These are phyloP conservation scores for Melanchra persicariae DNA, from an alignment of 2,888 invertebrate genomes.

Conservation along the genomic window DNA sequence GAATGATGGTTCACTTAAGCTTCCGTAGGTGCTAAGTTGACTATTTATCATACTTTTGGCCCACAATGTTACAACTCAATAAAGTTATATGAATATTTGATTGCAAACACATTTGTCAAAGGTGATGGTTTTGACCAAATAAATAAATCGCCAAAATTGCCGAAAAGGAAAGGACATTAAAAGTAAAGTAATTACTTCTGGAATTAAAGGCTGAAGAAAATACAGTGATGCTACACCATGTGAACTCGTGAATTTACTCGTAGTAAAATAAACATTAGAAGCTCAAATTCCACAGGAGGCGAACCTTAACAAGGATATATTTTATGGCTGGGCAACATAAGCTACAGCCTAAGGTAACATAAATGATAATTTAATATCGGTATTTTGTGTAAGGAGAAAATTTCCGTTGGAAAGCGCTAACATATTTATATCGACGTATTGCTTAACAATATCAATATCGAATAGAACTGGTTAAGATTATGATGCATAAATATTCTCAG, in stretches of 20 bases:
- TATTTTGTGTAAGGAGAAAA: slow-evolving; percentile 48
- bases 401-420: slow-evolving; percentile 47
- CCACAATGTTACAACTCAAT: slow-evolving; percentile 25
- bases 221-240: not conserved
- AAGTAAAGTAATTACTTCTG: not conserved
- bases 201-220: not conserved
- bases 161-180: not conserved
- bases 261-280: slow-evolving; percentile 20
- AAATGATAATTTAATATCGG: slow-evolving; percentile 61
- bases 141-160: not conserved
- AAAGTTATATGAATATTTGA: slow-evolving; percentile 26
- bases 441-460: slow-evolving; percentile 53
- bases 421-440: slow-evolving; percentile 56
- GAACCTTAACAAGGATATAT: slow-evolving; percentile 40
- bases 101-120: slow-evolving; percentile 9
- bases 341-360: slow-evolving; percentile 37
- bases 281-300: slow-evolving; percentile 19
- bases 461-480: slow-evolving; percentile 52
- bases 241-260: not conserved
- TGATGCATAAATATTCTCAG: slow-evolving; percentile 51
- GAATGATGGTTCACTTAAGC: slow-evolving; percentile 49
- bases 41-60: slow-evolving; percentile 36
- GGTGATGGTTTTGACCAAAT: not conserved
- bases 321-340: slow-evolving; percentile 24
- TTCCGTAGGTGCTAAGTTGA: slow-evolving; percentile 47